A percentile compares a stretch with the other conserved stretches of the same genome.
These are phyloP conservation scores for Ciconia boyciana DNA, from an alignment of 2,113 vertebrate genomes.

Conservation along the genomic window DNA sequence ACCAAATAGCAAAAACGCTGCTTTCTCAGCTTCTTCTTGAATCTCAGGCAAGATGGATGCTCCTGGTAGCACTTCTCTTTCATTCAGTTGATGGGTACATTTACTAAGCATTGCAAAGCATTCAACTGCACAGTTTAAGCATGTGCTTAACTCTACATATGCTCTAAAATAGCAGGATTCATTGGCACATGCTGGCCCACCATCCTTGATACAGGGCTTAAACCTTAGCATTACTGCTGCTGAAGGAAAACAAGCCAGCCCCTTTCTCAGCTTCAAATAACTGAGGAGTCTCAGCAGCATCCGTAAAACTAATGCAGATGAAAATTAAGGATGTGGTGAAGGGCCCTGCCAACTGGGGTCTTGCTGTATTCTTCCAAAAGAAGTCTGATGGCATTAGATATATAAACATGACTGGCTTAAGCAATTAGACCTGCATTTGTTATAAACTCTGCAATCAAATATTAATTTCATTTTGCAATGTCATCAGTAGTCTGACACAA, in stretches of 20 bases:
- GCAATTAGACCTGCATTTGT: conserved; percentile 14
- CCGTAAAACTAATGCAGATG: background rate
- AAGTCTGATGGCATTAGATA: background rate
- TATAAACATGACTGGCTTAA: background rate
- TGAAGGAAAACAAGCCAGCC: background rate
- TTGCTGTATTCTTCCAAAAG: background rate
- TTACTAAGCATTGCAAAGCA: background rate
- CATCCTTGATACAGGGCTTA: background rate
- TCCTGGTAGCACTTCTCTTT: background rate
- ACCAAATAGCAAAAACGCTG: background rate
- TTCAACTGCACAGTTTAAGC: background rate
- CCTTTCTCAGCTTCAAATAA: background rate
- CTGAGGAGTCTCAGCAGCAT: background rate
- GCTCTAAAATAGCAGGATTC: background rate
- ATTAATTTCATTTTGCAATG: conserved; percentile 37
- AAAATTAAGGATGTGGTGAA: background rate
- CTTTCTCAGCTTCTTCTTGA: background rate
- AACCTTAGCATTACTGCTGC: background rate
- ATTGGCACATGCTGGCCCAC: background rate
- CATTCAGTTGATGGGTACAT: background rate
- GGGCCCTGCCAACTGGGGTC: background rate
- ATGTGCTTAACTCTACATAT: background rate
- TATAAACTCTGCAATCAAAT: conserved; percentile 36
- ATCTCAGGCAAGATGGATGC: background rate
- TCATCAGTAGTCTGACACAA: conserved; percentile 23